Evolutionary conservation across 2,797 vertebrate genomes (phyloP).

Genomic region (Gila robusta): DNA sequence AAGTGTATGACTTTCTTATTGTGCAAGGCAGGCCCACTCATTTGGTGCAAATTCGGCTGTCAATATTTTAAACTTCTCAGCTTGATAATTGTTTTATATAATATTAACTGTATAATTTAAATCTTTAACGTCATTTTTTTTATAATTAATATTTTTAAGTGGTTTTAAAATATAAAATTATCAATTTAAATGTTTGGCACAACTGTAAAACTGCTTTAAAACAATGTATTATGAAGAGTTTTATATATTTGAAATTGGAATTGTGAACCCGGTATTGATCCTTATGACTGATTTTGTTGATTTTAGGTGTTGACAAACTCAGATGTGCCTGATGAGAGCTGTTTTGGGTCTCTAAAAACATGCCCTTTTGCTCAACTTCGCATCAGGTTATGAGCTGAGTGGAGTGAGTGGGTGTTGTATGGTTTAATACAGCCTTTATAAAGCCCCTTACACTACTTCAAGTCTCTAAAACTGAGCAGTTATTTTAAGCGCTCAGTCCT

Average conservation of each 20-base stretch:
- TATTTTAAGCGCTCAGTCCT: slow-evolving; percentile 56
- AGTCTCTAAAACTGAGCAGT: slow-evolving; percentile 38
- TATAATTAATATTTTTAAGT: background rate
- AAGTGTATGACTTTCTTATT: background rate
- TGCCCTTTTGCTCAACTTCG: slow-evolving; percentile 28
- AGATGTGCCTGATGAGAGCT: background rate
- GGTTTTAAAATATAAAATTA: background rate
- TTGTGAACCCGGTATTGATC: background rate
- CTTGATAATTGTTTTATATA: background rate
- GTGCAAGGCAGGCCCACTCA: background rate
- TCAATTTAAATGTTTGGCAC: no score
- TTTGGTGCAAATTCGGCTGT: background rate
- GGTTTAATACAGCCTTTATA: slow-evolving; percentile 20
- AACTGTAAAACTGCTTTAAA: background rate
- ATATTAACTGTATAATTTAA: background rate
- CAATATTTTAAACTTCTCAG: background rate
- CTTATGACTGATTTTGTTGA: background rate
- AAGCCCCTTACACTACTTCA: slow-evolving; percentile 3
- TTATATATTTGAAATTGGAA: background rate
- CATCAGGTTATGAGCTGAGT: background rate
- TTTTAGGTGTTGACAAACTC: background rate
- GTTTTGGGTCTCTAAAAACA: background rate
- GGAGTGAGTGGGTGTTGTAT: background rate
- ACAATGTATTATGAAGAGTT: background rate
- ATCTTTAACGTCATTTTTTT: background rate